Evolutionary conservation across 1,140 invertebrate genomes (phyloP), one percentile per base, ranked within the genome.

Genomic region (Diachasma alloeum): DNA sequence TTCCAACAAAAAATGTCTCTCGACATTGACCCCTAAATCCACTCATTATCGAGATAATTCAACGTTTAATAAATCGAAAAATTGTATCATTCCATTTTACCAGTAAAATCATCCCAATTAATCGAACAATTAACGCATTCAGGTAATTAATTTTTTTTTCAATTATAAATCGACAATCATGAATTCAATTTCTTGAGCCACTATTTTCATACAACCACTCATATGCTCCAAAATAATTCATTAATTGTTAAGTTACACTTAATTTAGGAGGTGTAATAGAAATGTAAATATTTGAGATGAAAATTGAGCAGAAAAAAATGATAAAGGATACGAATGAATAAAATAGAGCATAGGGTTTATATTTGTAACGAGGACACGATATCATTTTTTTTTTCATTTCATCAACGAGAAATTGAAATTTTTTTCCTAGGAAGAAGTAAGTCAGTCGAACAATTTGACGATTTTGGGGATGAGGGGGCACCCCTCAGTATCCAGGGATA

Each of bases 281-380:
- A 81, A 82, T 84, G 85, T 87, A 87, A 78, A 87, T 88, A 87
- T 85, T 86, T 86, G 31, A 26, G 39, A 70, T 53, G 86, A 86
- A 81, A 83, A 84, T 80, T 74, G 24, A 36, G 15, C 9, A 0
- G 13, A 26, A 31, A 66, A 17, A 53, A 53, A 53, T 37, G 39
- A 42, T 42, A 13, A 63, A 63, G 5, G 5, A 19, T 24, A 26
- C 9, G 24, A 63, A 63, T 26, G 22, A 63, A 26, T 15, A 63
- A 63, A 17, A 26, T 87, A 87, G 85, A 79, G 44, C 76, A 81
- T 87, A 87, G 82, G 80, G 82, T 87, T 86, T 85, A 82, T 86
- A 87, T 83, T 84, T 85, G 86, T 87, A 86, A 87, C 82, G 81
- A 83, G 74, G 80, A 79, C 75, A 85, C 78, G 74, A 80, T 37